Percentiles rank a stretch among this genome's conserved stretches.
Evolutionary conservation across 2,113 vertebrate species (phyloP).

Genomic region (Athene noctua): DNA sequence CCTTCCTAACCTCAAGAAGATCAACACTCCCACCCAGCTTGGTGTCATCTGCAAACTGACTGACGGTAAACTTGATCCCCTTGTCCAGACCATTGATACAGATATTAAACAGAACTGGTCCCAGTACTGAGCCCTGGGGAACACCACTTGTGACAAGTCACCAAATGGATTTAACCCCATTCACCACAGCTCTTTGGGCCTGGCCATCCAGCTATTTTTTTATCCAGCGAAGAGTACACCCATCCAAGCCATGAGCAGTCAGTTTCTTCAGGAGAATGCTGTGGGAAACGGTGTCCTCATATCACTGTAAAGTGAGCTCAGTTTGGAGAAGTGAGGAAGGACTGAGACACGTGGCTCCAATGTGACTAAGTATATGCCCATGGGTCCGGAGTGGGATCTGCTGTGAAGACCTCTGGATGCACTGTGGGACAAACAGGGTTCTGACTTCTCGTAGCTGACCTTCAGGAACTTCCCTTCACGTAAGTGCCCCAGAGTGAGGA

Average conservation of each 20-base stretch:
- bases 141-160: accelerated
- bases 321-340: not conserved
- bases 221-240: not conserved
- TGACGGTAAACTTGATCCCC: accelerated
- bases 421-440: accelerated
- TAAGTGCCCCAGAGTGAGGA: accelerated
- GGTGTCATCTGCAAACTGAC: accelerated
- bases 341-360: not conserved
- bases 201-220: not conserved
- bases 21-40: accelerated
- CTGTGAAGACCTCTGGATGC: not conserved
- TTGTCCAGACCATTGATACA: not conserved
- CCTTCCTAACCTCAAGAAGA: not conserved
- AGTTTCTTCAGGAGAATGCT: not conserved
- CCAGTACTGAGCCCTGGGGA: not conserved
- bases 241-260: not conserved
- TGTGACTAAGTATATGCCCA: not conserved
- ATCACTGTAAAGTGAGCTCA: not conserved
- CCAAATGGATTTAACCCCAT: not conserved
- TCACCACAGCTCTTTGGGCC: not conserved
- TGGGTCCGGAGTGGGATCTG: not conserved
- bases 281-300: not conserved
- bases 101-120: not conserved
- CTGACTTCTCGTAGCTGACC: not conserved
- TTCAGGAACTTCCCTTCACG: not conserved